Base-by-base conservation (phyloP, 1,140 invertebrate genomes). In the Pentalonia nigronervosa region DNA sequence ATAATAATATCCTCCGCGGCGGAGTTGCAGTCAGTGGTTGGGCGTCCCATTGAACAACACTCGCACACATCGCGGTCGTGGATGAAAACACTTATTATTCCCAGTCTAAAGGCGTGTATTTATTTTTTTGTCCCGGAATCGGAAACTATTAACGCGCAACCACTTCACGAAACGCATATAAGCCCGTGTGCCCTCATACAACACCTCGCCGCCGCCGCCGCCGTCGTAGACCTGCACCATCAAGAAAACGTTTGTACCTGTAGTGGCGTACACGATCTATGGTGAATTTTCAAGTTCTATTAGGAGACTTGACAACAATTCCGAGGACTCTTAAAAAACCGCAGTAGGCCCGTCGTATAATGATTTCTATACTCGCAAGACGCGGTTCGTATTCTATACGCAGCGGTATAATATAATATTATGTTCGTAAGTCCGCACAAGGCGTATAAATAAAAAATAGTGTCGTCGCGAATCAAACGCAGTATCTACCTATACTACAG, bases 81-180 rank as follows among this genome's bases (percentile, higher is more conserved):
- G 60, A 67, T 67, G 30, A n/a, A 67, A 67, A 67, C 60, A 67
- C 60, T 67, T 67, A 67, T 67, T 67, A 67, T 67, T n/a, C 60
- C 30, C 60, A 67, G 30, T 30, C 60, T 67, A 30, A 67, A 67
- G 60, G 60, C 60, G 60, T 67, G n/a, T 67, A 50, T 20, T 17
- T 50, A 2, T 56, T 56, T 60, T n/a, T 67, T 67, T 30, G 1
- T n/a, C 60, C 60, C 60, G 60, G 60, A 67, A 67, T 67, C 11
- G 30, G 25, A 67, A 67, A 67, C 60, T 67, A 67, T 67, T 67
- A 50, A n/a, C 60, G n/a, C 48, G 14, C 11, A 30, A n/a, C 11
- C 4, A n/a, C 30, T n/a, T 14, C 60, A 6, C 30, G 60, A 2
- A 14, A n/a, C 14, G 30, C 60, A 41, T 41, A 41, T 41, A 4